phyloP scores from a whole-genome alignment of 2,888 invertebrate species.

The Diaperis boleti region DNA sequence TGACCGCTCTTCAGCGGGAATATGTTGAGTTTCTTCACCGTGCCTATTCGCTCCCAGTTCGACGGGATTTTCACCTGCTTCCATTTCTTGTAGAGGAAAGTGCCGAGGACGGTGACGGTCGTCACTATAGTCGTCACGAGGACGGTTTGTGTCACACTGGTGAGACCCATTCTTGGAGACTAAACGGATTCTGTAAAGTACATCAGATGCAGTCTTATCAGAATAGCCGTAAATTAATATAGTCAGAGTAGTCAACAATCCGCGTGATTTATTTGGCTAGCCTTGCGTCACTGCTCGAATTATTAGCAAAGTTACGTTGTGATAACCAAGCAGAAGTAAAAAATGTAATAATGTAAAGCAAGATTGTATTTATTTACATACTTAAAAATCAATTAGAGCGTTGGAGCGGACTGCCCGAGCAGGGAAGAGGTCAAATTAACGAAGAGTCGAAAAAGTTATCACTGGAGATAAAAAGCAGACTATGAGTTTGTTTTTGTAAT shows the following conservation, averaged over 20 bases:
- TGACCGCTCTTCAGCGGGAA: constrained; percentile 65
- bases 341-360: neutral
- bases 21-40: constrained; percentile 58
- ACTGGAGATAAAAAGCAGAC: constrained; percentile 2
- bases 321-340: neutral
- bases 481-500: neutral
- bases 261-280: constrained; percentile 27
- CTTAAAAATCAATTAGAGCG: constrained; percentile 15
- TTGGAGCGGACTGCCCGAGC: neutral
- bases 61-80: constrained; percentile 56
- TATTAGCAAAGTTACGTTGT: neutral
- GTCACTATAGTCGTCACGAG: constrained; percentile 48
- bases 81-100: constrained; percentile 52
- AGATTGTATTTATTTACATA: constrained; percentile 6
- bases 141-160: constrained; percentile 41
- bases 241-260: constrained; percentile 16
- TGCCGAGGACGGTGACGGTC: constrained; percentile 47
- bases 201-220: constrained; percentile 20
- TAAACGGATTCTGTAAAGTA: constrained; percentile 22
- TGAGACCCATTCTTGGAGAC: constrained; percentile 47
- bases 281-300: constrained; percentile 23
- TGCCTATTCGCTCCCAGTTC: constrained; percentile 61
- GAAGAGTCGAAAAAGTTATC: constrained; percentile 9
- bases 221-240: constrained; percentile 30
- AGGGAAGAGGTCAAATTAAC: constrained; percentile 5